Conservation (phyloP, 2,113 vertebrate species). For the Petrocephalus microphthalmus region DNA sequence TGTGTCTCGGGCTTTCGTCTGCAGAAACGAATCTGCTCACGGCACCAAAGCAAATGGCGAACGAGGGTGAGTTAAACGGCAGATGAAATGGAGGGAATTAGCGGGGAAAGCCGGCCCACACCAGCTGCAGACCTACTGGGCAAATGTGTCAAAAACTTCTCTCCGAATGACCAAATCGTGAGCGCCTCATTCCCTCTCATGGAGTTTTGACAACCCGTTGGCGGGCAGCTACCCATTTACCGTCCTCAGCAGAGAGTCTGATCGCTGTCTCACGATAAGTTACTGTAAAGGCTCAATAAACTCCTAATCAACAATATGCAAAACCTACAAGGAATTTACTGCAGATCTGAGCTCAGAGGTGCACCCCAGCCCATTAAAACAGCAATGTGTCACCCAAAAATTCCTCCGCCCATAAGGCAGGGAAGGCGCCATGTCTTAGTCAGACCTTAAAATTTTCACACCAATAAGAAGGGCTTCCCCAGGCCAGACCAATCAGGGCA, state of each 20-base stretch:
- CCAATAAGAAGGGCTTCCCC: not conserved
- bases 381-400: conserved; percentile 22
- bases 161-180: no score
- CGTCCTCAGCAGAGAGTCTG: not conserved
- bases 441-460: not conserved
- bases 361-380: not conserved
- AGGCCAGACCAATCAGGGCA: not conserved
- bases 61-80: not conserved
- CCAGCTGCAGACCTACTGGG: not conserved
- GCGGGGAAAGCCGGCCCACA: not conserved
- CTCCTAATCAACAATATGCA: not conserved
- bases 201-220: not conserved
- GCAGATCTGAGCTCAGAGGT: not conserved
- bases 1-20: not conserved
- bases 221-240: not conserved
- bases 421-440: not conserved
- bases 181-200: not conserved
- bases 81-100: not conserved
- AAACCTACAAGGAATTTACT: conserved; percentile 14
- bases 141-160: no score
- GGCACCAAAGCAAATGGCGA: not conserved
- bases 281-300: not conserved
- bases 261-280: not conserved
- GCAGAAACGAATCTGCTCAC: not conserved
- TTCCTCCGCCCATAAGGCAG: not conserved